Evolutionary conservation across 1,140 invertebrate species (phyloP), one percentile per base, ranked within the genome.

Genomic region (Eriocheir sinensis): DNA sequence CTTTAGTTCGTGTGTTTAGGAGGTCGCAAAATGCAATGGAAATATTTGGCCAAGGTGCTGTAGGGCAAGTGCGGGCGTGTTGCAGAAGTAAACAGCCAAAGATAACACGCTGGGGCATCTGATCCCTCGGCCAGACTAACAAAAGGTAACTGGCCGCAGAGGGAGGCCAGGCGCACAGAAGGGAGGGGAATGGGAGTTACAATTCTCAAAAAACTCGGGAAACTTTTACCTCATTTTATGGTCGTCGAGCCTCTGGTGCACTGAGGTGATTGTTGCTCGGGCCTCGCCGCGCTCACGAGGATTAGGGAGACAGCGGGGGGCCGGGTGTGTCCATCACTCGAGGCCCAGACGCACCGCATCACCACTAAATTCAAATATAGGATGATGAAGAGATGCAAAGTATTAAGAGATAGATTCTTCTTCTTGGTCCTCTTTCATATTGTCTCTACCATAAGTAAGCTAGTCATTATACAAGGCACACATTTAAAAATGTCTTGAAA

Each of bases 71-170:
- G 60, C 0, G 60, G 60, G 60, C 60, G 60, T 72, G 60, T 72
- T 72, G 60, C 60, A 72, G 60, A 72, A 72, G 60, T 72, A 72
- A 72, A 72, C 60, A 72, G 21, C 60, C 60, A 72, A 72, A 72
- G 60, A 72, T 21, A 72, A 72, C 60, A 72, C 60, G 9, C 3
- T 21, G 60, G 60, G 60, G 60, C n/a, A 72, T 72, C 60, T 72
- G 60, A 72, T 72, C 60, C 60, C 60, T 72, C n/a, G 60, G n/a
- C 60, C 60, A 72, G 21, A 72, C 60, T 27, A n/a, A 72, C 60
- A 72, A n/a, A 72, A 72, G 60, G 60, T 21, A 72, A n/a, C 27
- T 21, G 60, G 8, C 60, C 60, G 8, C 60, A 72, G 27, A n/a
- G 60, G 60, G n/a, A 21, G 60, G 60, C 60, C 27, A 72, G 21